These are phyloP conservation scores for Allophyes oxyacanthae DNA, from an alignment of 2,888 invertebrate species.

Conservation along the genomic window DNA sequence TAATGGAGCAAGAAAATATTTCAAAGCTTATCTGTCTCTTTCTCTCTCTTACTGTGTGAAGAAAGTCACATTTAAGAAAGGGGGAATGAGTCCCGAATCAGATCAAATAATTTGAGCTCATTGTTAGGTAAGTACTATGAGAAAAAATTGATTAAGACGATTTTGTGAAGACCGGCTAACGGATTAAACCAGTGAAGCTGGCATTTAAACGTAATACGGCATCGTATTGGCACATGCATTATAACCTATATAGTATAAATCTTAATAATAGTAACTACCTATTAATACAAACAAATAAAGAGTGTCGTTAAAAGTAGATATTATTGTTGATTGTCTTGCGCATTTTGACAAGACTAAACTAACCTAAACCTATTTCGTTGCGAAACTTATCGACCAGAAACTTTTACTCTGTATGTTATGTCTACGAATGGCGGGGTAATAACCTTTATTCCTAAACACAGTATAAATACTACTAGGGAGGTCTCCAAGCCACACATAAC, in stretches of 20 bases:
- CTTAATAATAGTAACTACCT: too few relatives aligned
- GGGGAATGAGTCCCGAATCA: constrained; percentile 11
- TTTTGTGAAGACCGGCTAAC: constrained; percentile 9
- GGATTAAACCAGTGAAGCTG: constrained; percentile 12
- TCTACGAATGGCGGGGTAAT: too few relatives aligned
- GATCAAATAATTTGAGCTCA: constrained; percentile 43
- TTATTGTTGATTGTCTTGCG: too few relatives aligned
- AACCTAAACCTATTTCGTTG: too few relatives aligned
- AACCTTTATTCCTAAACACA: too few relatives aligned
- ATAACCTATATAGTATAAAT: too few relatives aligned
- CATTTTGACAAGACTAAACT: too few relatives aligned
- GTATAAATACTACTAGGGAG: background rate
- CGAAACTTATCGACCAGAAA: too few relatives aligned
- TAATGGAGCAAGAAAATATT: background rate
- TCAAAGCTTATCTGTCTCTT: background rate
- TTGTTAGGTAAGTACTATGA: constrained; percentile 25
- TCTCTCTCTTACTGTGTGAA: constrained; percentile 17
- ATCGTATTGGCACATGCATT: too few relatives aligned
- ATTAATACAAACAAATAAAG: too few relatives aligned
- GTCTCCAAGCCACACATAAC: constrained; percentile 17
- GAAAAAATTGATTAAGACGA: constrained; percentile 40
- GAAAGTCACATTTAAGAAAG: background rate
- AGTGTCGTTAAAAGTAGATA: too few relatives aligned
- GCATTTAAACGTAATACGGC: constrained; percentile 2
- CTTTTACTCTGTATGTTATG: too few relatives aligned